Evolutionary conservation across 2,113 vertebrate genomes (phyloP), one percentile per base, ranked within the genome.

Genomic region (Syngnathoides biaculeatus): DNA sequence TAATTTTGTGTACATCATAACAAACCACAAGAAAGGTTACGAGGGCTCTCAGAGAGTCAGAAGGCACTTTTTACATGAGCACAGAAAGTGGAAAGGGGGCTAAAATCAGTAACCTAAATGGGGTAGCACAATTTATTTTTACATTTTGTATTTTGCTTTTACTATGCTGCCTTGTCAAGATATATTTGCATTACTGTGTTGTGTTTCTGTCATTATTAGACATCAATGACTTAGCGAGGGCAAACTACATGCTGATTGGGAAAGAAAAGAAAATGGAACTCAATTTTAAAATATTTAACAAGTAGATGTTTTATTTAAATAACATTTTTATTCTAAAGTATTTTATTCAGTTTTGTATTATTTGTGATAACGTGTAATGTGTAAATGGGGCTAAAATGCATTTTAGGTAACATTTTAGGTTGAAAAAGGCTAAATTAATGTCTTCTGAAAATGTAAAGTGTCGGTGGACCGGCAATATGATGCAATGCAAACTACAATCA

Each of bases 11-110:
- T 53, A 42, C 38, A 40, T 20, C 22, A 13, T 6, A 40, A 40
- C 13, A 57, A 56, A 55, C 24, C 52, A 55, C 52, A 57, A 57
- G 13, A 30, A 30, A 30, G 26, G 5, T 57, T 30, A 57, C 9
- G 52, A 60, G 50, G 68, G 60, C 22, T 62, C 22, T 14, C 60
- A 62, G 22, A 71, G 62, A 43, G 70, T 84, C 70, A 13, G 71
- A 90, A 90, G 90, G 87, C 88, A 90, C 90, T 90, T 90, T 67
- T 74, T 84, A 74, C 73, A 79, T 15, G 14, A 74, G 40, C 22
- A 43, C 38, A 24, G 40, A 62, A 24, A 61, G 42, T 30, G 26
- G 55, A 27, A 57, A 30, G 13, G 22, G 11, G 4, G 22, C 11
- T 12, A 55, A 47, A 55, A 26, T 55, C 22, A 55, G 26, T 24